Conservation (phyloP, 2,113 vertebrate genomes). For the Cottus gobio region DNA sequence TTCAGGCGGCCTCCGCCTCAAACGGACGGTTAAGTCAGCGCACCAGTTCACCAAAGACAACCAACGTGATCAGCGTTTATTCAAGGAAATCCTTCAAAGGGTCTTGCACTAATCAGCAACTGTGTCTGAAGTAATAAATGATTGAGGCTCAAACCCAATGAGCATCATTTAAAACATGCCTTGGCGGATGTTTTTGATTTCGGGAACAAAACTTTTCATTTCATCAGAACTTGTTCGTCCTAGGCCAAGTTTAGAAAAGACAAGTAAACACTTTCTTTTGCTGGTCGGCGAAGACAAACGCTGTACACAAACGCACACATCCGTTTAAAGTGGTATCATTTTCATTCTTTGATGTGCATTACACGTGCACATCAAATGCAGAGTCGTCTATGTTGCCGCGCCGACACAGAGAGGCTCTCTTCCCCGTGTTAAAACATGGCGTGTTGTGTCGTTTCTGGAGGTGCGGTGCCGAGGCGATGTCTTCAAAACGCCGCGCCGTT, state of each 20-base stretch:
- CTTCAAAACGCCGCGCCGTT: constrained; percentile 41
- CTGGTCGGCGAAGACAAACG: neutral
- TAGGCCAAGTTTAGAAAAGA: neutral
- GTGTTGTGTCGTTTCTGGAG: constrained; percentile 31
- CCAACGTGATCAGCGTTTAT: neutral
- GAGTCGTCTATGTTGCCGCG: constrained; percentile 8
- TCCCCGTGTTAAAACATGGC: too few relatives aligned
- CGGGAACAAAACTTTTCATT: neutral
- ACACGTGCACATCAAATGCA: constrained; percentile 42
- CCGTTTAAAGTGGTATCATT: neutral
- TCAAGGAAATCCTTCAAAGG: neutral
- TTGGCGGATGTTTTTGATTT: neutral
- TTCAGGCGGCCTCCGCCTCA: neutral
- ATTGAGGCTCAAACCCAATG: neutral
- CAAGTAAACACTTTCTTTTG: neutral
- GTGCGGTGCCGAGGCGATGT: constrained; percentile 34
- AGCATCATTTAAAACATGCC: neutral
- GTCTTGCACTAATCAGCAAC: neutral
- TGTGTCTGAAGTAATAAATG: neutral
- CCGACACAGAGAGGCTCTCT: neutral
- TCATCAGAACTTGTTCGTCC: neutral
- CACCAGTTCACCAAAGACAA: too few relatives aligned
- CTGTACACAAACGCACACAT: neutral
- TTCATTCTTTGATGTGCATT: constrained; percentile 39
- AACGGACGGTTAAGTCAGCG: neutral